Evolutionary conservation across 2,113 vertebrate genomes (phyloP).

Genomic region (Aepyceros melampus): DNA sequence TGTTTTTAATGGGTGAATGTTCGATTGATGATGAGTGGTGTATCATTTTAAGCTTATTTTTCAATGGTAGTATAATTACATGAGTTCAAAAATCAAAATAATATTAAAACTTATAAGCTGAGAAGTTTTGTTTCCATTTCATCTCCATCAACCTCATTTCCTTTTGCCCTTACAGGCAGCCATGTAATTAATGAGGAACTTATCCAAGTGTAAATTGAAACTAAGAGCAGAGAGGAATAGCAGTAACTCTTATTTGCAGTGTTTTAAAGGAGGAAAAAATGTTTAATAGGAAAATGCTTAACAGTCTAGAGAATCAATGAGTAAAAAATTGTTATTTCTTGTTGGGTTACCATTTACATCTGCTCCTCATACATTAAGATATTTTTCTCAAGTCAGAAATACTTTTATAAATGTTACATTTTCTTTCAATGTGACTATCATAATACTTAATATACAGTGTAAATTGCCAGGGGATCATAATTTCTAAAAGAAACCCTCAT

Average conservation of each 20-base stretch:
- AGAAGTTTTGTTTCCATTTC: not conserved
- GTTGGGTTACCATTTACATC: not conserved
- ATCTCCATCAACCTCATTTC: not conserved
- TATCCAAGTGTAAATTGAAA: slow-evolving; percentile 5
- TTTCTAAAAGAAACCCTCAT: slow-evolving; percentile 19
- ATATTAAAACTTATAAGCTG: not conserved
- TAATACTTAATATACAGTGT: not conserved
- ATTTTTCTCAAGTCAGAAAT: not conserved
- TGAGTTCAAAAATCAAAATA: not conserved
- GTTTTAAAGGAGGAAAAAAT: not conserved
- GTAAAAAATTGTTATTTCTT: not conserved
- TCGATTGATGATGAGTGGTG: not conserved
- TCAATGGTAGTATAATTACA: not conserved
- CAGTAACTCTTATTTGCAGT: not conserved
- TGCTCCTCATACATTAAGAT: not conserved
- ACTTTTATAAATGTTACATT: not conserved
- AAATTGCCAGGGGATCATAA: slow-evolving; percentile 1
- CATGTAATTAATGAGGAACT: not conserved
- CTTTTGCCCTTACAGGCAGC: not conserved
- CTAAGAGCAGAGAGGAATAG: not conserved
- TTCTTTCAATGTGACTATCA: not conserved
- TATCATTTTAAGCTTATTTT: not conserved
- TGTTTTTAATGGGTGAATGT: not conserved
- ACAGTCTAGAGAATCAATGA: not conserved
- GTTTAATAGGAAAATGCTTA: not conserved